Evolutionary conservation across 2,113 vertebrate species (phyloP).

Genomic region (Pionites leucogaster): DNA sequence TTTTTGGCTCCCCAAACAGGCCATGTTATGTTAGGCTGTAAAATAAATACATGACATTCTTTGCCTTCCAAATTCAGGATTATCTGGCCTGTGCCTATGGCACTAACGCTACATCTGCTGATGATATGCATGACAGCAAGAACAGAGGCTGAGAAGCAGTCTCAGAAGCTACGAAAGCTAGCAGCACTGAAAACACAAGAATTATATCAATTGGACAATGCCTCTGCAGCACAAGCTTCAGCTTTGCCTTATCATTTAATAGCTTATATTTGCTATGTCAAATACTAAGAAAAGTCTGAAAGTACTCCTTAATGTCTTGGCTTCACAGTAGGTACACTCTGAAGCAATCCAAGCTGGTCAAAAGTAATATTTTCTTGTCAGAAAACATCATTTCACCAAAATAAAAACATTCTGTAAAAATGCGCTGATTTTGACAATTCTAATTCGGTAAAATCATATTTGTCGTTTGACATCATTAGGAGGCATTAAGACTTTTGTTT

Average conservation of each 20-base stretch:
- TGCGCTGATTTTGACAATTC: neutral
- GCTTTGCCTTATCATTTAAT: neutral
- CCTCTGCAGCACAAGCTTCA: neutral
- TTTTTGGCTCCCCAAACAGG: constrained; percentile 15
- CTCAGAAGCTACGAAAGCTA: constrained; percentile 15
- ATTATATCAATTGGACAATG: constrained; percentile 28
- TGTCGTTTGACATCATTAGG: neutral
- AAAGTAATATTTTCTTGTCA: neutral
- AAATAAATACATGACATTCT: constrained; percentile 51
- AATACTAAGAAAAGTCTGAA: neutral
- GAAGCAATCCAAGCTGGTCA: neutral
- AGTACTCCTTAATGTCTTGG: neutral
- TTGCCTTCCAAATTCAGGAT: constrained; percentile 49
- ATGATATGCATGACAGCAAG: constrained; percentile 26
- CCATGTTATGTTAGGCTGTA: constrained; percentile 2
- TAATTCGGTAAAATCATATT: neutral
- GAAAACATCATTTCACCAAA: neutral
- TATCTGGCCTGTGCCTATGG: constrained; percentile 39
- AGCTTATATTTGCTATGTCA: neutral
- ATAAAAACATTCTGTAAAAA: neutral
- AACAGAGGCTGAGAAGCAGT: constrained; percentile 22
- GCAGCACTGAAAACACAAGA: neutral
- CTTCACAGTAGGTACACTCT: neutral
- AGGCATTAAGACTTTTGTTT: neutral
- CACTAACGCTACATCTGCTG: constrained; percentile 48